These are phyloP conservation scores for Engystomops pustulosus DNA, from an alignment of 2,113 vertebrate genomes.

Conservation along the genomic window DNA sequence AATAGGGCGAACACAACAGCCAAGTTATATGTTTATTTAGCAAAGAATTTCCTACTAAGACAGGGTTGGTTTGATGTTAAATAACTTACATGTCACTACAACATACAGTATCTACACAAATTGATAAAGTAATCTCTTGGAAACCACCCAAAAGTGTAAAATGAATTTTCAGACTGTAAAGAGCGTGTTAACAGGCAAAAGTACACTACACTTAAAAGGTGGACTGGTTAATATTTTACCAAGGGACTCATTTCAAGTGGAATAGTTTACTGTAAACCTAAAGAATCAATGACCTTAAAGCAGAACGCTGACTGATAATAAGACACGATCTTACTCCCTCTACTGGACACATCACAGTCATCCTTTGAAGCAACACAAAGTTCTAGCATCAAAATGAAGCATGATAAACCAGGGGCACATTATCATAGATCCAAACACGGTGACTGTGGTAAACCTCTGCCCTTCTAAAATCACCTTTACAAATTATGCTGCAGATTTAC, in stretches of 20 bases:
- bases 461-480: too few species aligned
- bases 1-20: too few species aligned
- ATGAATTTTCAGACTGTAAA: not conserved
- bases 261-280: constrained; percentile 1
- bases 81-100: not conserved
- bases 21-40: too few species aligned
- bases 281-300: not conserved
- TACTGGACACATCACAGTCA: not conserved
- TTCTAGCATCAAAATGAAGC: too few species aligned
- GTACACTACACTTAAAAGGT: not conserved
- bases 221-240: constrained; percentile 25
- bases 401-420: too few species aligned
- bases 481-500: too few species aligned
- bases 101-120: not conserved
- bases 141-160: not conserved
- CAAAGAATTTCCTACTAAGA: not conserved
- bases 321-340: not conserved
- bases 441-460: too few species aligned
- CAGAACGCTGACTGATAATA: not conserved
- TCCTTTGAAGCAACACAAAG: too few species aligned
- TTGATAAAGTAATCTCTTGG: constrained; percentile 1
- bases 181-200: not conserved
- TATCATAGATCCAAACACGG: too few species aligned
- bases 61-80: not conserved
- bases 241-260: not conserved